Evolutionary conservation across 2,888 invertebrate genomes (phyloP).

Genomic region (Ecliptopera silaceata): DNA sequence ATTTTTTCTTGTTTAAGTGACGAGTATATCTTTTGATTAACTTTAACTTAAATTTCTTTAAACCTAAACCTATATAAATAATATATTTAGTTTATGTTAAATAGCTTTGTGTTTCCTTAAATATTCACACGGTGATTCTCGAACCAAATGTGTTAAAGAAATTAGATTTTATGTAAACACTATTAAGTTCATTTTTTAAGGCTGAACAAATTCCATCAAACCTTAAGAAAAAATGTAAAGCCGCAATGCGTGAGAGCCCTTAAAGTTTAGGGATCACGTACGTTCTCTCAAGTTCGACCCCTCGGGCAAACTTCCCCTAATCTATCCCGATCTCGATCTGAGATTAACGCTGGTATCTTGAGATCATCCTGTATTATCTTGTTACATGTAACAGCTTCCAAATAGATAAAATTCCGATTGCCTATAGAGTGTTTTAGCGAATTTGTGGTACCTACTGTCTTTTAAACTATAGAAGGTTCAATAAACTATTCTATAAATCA

Average conservation of each 20-base stretch:
- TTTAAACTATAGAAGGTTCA: too few relatives aligned
- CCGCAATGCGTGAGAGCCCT: not conserved
- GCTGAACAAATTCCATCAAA: not conserved
- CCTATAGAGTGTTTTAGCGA: not conserved
- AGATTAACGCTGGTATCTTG: conserved; percentile 8
- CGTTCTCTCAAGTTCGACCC: conserved; percentile 1
- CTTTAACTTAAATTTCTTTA: too few relatives aligned
- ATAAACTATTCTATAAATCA: too few relatives aligned
- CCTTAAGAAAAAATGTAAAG: not conserved
- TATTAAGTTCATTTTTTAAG: too few relatives aligned
- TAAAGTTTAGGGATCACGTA: conserved; percentile 5
- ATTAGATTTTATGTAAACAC: too few relatives aligned
- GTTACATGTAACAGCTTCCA: not conserved
- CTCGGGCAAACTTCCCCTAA: conserved; percentile 3
- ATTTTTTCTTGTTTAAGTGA: too few relatives aligned
- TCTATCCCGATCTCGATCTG: conserved; percentile 6
- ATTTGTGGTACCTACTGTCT: not conserved
- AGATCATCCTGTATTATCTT: conserved; percentile 4
- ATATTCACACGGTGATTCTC: too few relatives aligned
- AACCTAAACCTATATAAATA: too few relatives aligned
- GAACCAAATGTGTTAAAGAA: too few relatives aligned
- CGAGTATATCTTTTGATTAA: too few relatives aligned
- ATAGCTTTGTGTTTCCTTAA: too few relatives aligned
- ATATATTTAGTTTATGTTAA: too few relatives aligned
- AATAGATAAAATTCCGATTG: not conserved